Evolutionary conservation across 2,113 vertebrate species (phyloP), one percentile per base, ranked within the genome.

Genomic region (Oryzias curvinotus): DNA sequence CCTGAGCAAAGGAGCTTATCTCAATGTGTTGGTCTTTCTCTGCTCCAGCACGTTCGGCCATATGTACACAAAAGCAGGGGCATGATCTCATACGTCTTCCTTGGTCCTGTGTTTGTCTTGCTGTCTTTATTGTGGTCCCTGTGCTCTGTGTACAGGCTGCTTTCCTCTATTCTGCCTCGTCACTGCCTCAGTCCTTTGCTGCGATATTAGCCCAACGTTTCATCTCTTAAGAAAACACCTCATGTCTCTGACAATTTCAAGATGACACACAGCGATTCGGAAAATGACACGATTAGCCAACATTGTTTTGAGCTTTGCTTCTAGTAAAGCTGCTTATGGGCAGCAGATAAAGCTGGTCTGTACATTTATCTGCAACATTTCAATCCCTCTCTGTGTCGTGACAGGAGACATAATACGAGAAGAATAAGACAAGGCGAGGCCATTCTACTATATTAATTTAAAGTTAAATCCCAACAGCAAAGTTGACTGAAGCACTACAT

Each of bases 241-340:
- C 71, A 74, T 72, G 66, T 82, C 78, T 73, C 60, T 65, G 73
- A 62, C 80, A 79, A 69, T 80, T 81, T 76, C 46, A 52, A 72
- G 77, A 80, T 75, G 86, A 70, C 77, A 78, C 46, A 21, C 71
- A 36, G 36, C 59, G 70, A 84, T 78, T 83, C 71, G 55, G 52
- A 60, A 87, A 87, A 84, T 57, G 81, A 65, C 74, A 71, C 62
- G 85, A 90, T 88, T 88, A 85, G 75, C 83, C 60, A 75, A 80
- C 75, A 84, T 81, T 85, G 75, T 85, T 81, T 36, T 80, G 52
- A 78, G 82, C 80, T 76, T 79, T 70, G 58, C 63, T 82, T 77
- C 54, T 71, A 84, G 82, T 68, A 89, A 90, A 92, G 85, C 86
- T 78, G 84, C 82, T 90, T 86, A 79, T 70, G 75, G 83, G 73